Evolutionary conservation across 35 echinoderm and acorn worm species (phyloP).

Genomic region (Heliocidaris erythrogramma): DNA sequence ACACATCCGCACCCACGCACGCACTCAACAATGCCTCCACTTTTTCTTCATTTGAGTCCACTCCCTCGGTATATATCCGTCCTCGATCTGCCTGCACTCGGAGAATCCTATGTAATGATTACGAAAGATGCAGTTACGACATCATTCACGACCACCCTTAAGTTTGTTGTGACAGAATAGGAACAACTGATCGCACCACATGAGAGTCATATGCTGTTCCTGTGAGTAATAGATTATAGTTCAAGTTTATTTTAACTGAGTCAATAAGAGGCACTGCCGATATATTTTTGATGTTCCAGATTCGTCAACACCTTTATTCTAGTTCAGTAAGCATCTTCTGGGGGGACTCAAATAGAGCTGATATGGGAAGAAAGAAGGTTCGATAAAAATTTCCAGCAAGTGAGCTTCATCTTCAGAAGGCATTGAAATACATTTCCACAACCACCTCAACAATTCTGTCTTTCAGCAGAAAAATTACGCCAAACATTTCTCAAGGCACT

Average conservation of each 20-base stretch:
- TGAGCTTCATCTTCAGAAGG: too few species aligned
- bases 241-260: conserved; percentile 12
- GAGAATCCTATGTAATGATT: neutral
- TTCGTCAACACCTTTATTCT: neutral
- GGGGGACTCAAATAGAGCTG: too few species aligned
- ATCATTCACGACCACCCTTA: neutral
- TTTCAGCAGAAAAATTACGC: too few species aligned
- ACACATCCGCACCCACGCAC: neutral
- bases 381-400: too few species aligned
- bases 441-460: too few species aligned
- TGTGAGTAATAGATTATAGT: neutral
- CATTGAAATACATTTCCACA: too few species aligned
- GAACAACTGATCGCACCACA: neutral
- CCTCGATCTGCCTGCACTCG: neutral
- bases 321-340: too few species aligned
- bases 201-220: neutral
- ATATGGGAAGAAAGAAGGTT: too few species aligned
- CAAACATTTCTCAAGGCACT: too few species aligned
- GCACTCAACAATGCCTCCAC: neutral
- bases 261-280: neutral
- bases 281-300: neutral
- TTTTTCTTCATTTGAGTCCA: neutral
- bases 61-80: neutral
- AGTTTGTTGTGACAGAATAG: too few species aligned
- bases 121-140: neutral